A percentile compares a stretch with the other conserved stretches of the same genome.
These are phyloP conservation scores for Drosophila nebulosa DNA, from an alignment of 1,140 invertebrate genomes.

Conservation along the genomic window DNA sequence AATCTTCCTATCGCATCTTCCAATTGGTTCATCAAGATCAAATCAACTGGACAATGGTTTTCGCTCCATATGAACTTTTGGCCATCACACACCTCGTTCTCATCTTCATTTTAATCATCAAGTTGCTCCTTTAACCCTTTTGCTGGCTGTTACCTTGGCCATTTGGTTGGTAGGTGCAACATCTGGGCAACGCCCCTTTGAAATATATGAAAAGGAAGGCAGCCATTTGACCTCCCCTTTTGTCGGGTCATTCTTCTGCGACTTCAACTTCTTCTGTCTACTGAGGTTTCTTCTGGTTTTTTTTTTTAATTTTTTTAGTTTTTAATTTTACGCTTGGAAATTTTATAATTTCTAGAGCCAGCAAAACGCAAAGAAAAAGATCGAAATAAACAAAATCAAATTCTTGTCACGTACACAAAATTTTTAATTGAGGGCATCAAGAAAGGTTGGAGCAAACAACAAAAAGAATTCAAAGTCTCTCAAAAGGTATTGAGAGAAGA, in stretches of 20 bases:
- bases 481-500: background rate
- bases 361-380: background rate
- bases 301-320: constrained; percentile 45
- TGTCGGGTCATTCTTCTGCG: constrained; percentile 37
- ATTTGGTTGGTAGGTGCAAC: constrained; percentile 42
- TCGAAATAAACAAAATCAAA: constrained; percentile 21
- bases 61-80: background rate
- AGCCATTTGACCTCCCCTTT: constrained; percentile 23
- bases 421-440: constrained; percentile 75
- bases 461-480: background rate
- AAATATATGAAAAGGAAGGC: constrained; percentile 2
- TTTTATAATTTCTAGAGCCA: constrained; percentile 62
- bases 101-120: constrained; percentile 1
- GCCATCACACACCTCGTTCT: background rate
- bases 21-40: constrained; percentile 25
- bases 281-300: constrained; percentile 8
- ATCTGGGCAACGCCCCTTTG: constrained; percentile 46
- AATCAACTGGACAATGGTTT: background rate
- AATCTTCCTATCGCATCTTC: constrained; percentile 35
- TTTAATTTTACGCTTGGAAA: constrained; percentile 74
- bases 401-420: constrained; percentile 76
- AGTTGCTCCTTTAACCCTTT: constrained; percentile 41
- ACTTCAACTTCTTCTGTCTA: constrained; percentile 1
- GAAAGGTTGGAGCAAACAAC: constrained; percentile 37
- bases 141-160: background rate